Conservation (phyloP, 1,140 invertebrate genomes). For the Aphelinus atriplicis region DNA sequence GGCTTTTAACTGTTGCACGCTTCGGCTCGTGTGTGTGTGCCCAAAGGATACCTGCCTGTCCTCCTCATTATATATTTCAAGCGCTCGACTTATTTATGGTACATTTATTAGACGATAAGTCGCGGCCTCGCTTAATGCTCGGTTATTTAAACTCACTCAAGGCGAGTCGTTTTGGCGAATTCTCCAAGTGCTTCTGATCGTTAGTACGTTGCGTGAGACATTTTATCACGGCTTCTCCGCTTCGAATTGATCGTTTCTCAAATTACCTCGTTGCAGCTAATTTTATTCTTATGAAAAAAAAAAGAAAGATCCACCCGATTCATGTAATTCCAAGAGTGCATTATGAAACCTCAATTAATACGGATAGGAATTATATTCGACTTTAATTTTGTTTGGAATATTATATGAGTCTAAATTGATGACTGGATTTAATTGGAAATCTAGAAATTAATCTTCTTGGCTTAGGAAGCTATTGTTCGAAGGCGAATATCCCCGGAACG, state of each 20-base stretch:
- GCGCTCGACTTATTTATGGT: neutral
- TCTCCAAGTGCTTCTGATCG: neutral
- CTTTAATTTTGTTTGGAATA: too few species aligned
- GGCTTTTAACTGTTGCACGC: slow-evolving; percentile 36
- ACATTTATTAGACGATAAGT: neutral
- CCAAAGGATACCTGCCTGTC: neutral
- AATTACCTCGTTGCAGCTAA: neutral
- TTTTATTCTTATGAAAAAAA: too few species aligned
- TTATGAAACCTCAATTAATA: too few species aligned
- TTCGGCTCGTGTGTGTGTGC: neutral
- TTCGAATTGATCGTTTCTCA: neutral
- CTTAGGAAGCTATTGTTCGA: too few species aligned
- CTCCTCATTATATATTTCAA: neutral
- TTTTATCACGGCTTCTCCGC: neutral
- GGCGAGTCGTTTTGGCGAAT: neutral
- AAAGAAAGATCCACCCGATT: too few species aligned
- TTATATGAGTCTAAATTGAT: too few species aligned
- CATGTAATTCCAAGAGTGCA: too few species aligned
- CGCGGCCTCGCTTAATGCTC: neutral
- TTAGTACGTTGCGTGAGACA: neutral
- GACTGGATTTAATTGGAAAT: too few species aligned
- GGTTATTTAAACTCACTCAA: neutral
- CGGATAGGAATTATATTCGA: too few species aligned
- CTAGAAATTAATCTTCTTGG: too few species aligned
- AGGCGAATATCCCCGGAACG: too few species aligned